These are phyloP conservation scores for Plotosus lineatus DNA, from an alignment of 2,113 vertebrate species.

Conservation along the genomic window DNA sequence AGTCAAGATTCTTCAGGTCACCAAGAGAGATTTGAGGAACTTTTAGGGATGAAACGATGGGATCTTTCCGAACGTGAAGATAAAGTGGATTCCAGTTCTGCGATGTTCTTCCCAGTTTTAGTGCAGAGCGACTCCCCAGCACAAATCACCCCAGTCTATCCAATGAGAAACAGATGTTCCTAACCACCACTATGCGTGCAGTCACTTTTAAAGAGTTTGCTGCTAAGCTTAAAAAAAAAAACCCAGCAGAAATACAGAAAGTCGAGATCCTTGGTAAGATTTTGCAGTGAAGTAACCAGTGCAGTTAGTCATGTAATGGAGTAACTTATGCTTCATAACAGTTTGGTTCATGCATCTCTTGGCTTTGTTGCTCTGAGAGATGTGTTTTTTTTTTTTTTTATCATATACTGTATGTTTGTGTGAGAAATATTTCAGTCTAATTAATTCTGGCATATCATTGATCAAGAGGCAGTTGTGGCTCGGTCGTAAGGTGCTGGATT, in stretches of 20 bases:
- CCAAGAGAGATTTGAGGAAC: constrained; percentile 2
- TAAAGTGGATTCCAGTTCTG: constrained; percentile 36
- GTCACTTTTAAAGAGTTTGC: background rate
- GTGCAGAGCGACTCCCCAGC: background rate
- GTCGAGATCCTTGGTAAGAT: background rate
- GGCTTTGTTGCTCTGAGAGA: background rate
- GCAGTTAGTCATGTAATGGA: background rate
- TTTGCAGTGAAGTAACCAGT: background rate
- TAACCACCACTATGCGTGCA: background rate
- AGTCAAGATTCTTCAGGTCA: constrained; percentile 4
- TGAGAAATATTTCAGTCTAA: background rate
- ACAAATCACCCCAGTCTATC: constrained; percentile 33
- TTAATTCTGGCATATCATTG: background rate
- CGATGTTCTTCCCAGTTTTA: constrained; percentile 36
- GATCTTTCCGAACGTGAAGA: constrained; percentile 25
- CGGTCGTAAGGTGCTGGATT: no score
- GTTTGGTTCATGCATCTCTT: background rate
- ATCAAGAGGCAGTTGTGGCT: no score
- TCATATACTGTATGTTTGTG: background rate
- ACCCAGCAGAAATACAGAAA: background rate
- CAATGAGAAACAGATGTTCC: constrained; percentile 52
- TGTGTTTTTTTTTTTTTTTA: no score
- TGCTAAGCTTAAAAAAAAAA: background rate
- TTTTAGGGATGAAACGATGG: constrained; percentile 8
- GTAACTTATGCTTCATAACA: background rate